phyloP scores from a whole-genome alignment of 30 jellyfish, hydroid and myxozoan genomes.

The Cassiopea xamachana region DNA sequence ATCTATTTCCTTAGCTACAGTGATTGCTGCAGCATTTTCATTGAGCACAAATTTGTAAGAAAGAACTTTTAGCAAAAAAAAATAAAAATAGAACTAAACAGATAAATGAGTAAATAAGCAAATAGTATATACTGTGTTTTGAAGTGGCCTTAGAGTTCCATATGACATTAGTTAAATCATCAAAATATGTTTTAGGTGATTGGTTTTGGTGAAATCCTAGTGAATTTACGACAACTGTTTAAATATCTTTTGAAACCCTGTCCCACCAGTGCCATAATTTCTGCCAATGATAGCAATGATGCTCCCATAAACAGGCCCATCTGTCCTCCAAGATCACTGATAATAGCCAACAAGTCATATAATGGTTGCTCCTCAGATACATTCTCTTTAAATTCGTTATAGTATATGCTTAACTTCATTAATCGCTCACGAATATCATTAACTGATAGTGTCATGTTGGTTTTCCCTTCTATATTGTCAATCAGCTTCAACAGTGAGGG shows the following conservation, averaged over 20 bases:
- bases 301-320: constrained; percentile 70
- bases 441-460: background rate
- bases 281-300: constrained; percentile 44
- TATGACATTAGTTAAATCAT: no score
- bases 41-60: no score
- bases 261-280: constrained; percentile 26
- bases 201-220: background rate
- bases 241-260: background rate
- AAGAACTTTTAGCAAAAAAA: no score
- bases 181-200: no score
- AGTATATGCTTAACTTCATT: constrained; percentile 42
- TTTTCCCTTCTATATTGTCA: background rate
- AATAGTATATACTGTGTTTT: no score
- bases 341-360: background rate
- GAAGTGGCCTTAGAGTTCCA: no score
- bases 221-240: background rate
- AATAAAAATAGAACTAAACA: no score
- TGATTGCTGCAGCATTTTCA: no score
- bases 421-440: constrained; percentile 43
- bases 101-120: no score
- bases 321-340: constrained; percentile 52
- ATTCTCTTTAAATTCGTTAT: constrained; percentile 11
- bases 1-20: no score
- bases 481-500: background rate
- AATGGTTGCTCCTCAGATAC: constrained; percentile 15